These are phyloP conservation scores for Chrysomallon squamiferum DNA, from an alignment of 1,140 invertebrate genomes.

Conservation along the genomic window DNA sequence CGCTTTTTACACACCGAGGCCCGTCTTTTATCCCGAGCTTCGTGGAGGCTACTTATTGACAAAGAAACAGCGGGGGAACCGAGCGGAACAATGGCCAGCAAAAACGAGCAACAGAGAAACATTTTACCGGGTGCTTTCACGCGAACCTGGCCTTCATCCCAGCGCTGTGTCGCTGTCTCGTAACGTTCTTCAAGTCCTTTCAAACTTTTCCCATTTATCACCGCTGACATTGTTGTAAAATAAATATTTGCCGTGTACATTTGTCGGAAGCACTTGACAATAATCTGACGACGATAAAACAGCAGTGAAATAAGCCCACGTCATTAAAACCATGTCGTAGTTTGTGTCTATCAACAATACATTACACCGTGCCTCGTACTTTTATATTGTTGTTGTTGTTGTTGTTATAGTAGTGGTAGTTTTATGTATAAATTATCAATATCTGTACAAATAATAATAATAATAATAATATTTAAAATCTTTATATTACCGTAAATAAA, in stretches of 20 bases:
- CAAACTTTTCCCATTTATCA: neutral
- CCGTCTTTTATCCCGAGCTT: neutral
- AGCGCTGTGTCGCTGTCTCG: neutral
- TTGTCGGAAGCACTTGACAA: conserved; percentile 3
- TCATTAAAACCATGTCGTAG: too few relatives aligned
- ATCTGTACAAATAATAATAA: too few relatives aligned
- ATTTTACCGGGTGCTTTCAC: conserved; percentile 6
- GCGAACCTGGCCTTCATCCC: neutral
- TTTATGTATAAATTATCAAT: too few relatives aligned
- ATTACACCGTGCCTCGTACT: too few relatives aligned
- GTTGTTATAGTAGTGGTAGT: too few relatives aligned
- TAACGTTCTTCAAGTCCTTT: neutral
- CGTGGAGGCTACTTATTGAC: neutral
- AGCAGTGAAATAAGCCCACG: neutral
- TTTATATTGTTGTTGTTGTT: too few relatives aligned
- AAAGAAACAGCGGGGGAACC: neutral
- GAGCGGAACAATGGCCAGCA: neutral
- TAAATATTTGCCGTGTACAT: conserved; percentile 2
- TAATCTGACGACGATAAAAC: neutral
- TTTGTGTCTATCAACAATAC: too few relatives aligned
- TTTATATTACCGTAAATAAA: too few relatives aligned
- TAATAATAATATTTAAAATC: too few relatives aligned
- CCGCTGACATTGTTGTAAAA: conserved; percentile 2
- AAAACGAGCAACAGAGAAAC: conserved; percentile 6
- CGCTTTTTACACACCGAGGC: neutral